A percentile compares a stretch with the other conserved stretches of the same genome.
Conservation (phyloP, 2,888 invertebrate species). For the Agrotis exclamationis region DNA sequence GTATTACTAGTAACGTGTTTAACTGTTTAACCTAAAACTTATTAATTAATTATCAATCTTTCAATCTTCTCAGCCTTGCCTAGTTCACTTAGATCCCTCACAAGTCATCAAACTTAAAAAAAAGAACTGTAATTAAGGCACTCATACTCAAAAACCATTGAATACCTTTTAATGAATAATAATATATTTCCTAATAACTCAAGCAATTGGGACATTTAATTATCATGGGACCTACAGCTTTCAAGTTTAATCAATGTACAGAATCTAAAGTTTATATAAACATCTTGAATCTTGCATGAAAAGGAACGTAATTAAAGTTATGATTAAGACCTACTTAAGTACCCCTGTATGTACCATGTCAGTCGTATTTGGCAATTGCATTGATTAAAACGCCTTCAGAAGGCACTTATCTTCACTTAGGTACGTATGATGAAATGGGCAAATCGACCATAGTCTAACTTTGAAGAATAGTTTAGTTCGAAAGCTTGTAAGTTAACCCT, state of each 20-base stretch:
- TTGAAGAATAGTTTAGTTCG: background rate
- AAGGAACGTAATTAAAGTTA: slow-evolving; percentile 39
- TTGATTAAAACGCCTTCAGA: slow-evolving; percentile 18
- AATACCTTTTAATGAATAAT: too few relatives aligned
- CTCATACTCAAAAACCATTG: too few relatives aligned
- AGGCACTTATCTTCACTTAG: background rate
- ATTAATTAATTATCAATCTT: background rate
- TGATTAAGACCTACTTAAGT: slow-evolving; percentile 39
- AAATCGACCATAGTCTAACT: background rate
- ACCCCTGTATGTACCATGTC: slow-evolving; percentile 11
- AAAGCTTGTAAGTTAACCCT: background rate
- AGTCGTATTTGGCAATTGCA: slow-evolving; percentile 30
- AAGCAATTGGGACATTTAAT: slow-evolving; percentile 19
- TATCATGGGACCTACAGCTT: slow-evolving; percentile 2
- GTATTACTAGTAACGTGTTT: background rate
- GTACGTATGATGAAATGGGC: slow-evolving; percentile 6
- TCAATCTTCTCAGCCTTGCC: background rate
- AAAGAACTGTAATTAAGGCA: too few relatives aligned
- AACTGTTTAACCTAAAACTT: background rate
- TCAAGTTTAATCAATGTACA: slow-evolving; percentile 1
- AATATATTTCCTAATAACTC: slow-evolving; percentile 11
- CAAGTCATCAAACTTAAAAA: background rate
- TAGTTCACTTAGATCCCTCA: background rate
- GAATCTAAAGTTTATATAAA: slow-evolving; percentile 44
- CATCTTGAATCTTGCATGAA: slow-evolving; percentile 41